These are phyloP conservation scores for Graphium colonna DNA, from an alignment of 2,888 invertebrate genomes.

Conservation along the genomic window DNA sequence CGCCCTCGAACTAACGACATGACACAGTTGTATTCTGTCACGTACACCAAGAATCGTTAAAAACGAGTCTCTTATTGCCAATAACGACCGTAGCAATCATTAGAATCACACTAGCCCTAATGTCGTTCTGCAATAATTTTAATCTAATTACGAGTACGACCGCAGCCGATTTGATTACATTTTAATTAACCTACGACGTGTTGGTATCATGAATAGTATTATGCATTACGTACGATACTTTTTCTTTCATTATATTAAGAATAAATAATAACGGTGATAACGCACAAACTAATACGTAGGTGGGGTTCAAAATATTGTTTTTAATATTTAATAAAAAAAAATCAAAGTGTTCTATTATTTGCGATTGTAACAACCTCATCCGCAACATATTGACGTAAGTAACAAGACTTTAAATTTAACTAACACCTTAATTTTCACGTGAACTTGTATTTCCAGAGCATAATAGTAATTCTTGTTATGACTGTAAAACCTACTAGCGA, in stretches of 20 bases:
- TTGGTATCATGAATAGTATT: slow-evolving; percentile 3
- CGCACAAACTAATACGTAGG: no score
- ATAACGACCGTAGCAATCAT: slow-evolving; percentile 55
- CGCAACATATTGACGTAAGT: no score
- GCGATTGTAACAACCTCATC: no score
- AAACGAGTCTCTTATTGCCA: slow-evolving; percentile 38
- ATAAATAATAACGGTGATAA: no score
- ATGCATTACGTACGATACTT: background rate
- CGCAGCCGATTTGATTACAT: slow-evolving; percentile 13
- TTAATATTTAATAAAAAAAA: no score
- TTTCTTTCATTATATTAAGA: no score
- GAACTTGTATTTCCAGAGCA: no score
- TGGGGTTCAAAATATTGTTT: no score
- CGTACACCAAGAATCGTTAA: slow-evolving; percentile 52
- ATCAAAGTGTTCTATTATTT: no score
- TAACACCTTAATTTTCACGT: background rate
- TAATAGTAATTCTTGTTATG: no score
- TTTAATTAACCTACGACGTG: slow-evolving; percentile 20
- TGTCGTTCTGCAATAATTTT: slow-evolving; percentile 43
- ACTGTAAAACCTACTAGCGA: no score
- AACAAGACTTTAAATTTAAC: background rate
- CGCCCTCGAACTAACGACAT: slow-evolving; percentile 42
- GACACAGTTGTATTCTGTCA: slow-evolving; percentile 64
- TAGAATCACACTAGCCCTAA: slow-evolving; percentile 55
- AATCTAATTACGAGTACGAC: background rate